Evolutionary conservation across 2,797 vertebrate genomes (phyloP).

Genomic region (Artibeus lituratus): DNA sequence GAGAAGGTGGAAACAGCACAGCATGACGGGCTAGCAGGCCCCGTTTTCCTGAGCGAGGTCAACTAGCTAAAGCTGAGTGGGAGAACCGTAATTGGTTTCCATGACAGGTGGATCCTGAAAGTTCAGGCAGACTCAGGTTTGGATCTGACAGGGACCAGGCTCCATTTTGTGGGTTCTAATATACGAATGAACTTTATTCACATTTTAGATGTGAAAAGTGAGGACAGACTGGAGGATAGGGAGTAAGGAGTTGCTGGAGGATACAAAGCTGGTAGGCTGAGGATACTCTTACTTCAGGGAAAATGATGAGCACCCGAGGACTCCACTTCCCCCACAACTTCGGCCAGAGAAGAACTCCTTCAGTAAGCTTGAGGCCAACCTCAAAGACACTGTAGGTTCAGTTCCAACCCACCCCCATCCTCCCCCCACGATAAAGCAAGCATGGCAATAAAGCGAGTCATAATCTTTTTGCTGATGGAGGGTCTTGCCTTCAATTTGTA

Average conservation of each 20-base stretch:
- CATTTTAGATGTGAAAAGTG: neutral
- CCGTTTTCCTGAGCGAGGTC: neutral
- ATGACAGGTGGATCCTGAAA: neutral
- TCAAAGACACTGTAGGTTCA: neutral
- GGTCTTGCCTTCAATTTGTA: neutral
- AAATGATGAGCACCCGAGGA: accelerated
- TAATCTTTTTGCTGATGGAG: neutral
- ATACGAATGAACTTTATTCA: neutral
- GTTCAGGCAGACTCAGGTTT: neutral
- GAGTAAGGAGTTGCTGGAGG: neutral
- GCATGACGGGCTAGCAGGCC: neutral
- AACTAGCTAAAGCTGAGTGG: neutral
- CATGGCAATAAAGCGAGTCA: neutral
- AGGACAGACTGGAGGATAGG: too few species aligned
- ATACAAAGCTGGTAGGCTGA: neutral
- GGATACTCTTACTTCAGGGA: neutral
- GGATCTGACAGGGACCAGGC: neutral
- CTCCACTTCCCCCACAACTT: neutral
- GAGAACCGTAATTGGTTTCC: neutral
- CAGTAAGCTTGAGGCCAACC: neutral
- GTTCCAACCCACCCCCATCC: neutral
- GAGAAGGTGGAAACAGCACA: neutral
- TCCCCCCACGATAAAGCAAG: neutral
- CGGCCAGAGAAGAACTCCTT: neutral
- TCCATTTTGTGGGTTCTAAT: neutral